A percentile compares a stretch with the other conserved stretches of the same genome.
These are phyloP conservation scores for Anagrus nilaparvatae DNA, from an alignment of 1,140 invertebrate species.

Conservation along the genomic window DNA sequence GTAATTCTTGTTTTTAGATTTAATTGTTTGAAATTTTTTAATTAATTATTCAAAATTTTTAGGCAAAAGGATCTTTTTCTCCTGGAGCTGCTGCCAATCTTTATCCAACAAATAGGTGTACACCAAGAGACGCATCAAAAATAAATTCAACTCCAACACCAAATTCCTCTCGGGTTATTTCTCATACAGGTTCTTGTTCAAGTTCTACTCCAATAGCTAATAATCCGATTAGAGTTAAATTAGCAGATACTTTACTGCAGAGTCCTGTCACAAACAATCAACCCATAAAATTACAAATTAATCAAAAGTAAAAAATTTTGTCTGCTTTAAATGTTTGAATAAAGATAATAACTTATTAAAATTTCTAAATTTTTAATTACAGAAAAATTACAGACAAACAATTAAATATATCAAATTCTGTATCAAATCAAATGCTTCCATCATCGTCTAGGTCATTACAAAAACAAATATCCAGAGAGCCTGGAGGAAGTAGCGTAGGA, in stretches of 20 bases:
- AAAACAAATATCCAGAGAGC: constrained; percentile 51
- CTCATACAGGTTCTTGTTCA: constrained; percentile 23
- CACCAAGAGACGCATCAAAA: constrained; percentile 25
- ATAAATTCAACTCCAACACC: constrained; percentile 29
- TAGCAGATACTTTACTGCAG: constrained; percentile 29
- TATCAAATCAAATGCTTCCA: constrained; percentile 14
- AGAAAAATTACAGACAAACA: constrained; percentile 26
- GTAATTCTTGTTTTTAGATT: too few species aligned
- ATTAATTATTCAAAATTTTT: too few species aligned
- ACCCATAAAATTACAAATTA: constrained; percentile 40
- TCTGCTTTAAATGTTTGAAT: too few species aligned
- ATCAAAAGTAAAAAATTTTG: constrained; percentile 30
- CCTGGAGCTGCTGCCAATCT: constrained; percentile 38
- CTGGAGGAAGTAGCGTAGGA: constrained; percentile 24
- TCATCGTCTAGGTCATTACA: constrained; percentile 47
- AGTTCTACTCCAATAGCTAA: constrained; percentile 23
- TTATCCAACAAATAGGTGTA: constrained; percentile 31
- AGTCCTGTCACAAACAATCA: constrained; percentile 23
- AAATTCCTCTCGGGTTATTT: constrained; percentile 31
- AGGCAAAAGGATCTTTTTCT: constrained; percentile 33
- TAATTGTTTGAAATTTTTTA: too few species aligned
- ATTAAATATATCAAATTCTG: constrained; percentile 6
- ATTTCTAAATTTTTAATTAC: constrained; percentile 7
- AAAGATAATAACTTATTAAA: too few species aligned
- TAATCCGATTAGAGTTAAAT: constrained; percentile 31